phyloP scores from a whole-genome alignment of 2,797 vertebrate species.

The Picus viridis region DNA sequence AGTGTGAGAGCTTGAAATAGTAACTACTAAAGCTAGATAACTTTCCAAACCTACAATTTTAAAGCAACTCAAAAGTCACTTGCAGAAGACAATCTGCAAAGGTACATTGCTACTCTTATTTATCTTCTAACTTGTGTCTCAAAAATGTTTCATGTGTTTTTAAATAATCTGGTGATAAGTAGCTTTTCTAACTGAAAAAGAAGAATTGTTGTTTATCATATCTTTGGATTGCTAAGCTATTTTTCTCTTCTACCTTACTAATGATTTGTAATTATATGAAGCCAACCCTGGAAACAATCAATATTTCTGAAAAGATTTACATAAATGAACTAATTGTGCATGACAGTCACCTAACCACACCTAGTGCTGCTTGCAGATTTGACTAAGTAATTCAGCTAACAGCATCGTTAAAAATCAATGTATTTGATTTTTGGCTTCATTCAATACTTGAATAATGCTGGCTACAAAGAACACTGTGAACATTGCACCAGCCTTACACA shows the following conservation, averaged over 20 bases:
- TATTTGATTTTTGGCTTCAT: slow-evolving; percentile 27
- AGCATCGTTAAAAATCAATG: slow-evolving; percentile 32
- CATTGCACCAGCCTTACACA: background rate
- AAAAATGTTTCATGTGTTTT: background rate
- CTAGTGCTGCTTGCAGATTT: slow-evolving; percentile 19
- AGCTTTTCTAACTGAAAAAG: slow-evolving; percentile 13
- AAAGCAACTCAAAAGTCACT: background rate
- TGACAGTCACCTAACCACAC: slow-evolving; percentile 23
- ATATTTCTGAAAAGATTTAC: slow-evolving; percentile 48
- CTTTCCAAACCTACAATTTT: background rate
- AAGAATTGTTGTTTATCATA: background rate
- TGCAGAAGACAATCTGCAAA: background rate
- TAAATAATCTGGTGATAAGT: background rate
- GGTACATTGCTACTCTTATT: background rate
- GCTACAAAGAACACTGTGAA: background rate
- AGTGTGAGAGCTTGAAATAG: background rate
- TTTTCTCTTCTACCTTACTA: slow-evolving; percentile 39
- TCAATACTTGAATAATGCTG: slow-evolving; percentile 6
- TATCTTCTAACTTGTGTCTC: background rate
- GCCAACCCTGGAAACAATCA: slow-evolving; percentile 33
- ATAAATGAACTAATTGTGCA: slow-evolving; percentile 44
- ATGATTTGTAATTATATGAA: slow-evolving; percentile 45
- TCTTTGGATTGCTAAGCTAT: slow-evolving; percentile 10
- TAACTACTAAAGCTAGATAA: background rate
- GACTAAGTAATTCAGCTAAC: slow-evolving; percentile 32